These are phyloP conservation scores for Ardeotis arabs DNA, from an alignment of 2,113 vertebrate species.

Conservation along the genomic window DNA sequence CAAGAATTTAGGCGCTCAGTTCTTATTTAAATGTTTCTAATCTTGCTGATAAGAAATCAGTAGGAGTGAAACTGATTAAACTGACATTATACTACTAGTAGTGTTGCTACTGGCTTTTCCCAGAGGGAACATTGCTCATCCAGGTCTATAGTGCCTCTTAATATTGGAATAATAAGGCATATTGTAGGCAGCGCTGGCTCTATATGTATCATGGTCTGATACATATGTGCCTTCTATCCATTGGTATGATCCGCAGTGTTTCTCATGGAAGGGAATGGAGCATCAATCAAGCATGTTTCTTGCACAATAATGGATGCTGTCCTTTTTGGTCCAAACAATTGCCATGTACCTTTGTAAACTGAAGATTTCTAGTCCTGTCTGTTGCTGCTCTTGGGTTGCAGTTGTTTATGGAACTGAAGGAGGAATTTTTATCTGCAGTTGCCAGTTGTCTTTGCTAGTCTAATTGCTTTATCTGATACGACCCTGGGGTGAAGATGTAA, in stretches of 20 bases:
- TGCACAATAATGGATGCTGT: not conserved
- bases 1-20: not conserved
- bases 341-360: not conserved
- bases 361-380: not conserved
- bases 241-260: not conserved
- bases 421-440: not conserved
- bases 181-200: not conserved
- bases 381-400: not conserved
- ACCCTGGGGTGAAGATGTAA: not conserved
- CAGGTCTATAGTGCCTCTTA: fast-evolving
- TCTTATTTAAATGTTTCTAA: not conserved
- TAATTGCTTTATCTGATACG: not conserved
- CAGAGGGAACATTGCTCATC: not conserved
- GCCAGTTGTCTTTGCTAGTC: not conserved
- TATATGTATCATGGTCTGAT: fast-evolving
- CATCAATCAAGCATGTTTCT: not conserved
- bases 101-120: not conserved
- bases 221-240: not conserved
- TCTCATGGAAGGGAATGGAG: not conserved
- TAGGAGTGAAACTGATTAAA: not conserved
- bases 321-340: not conserved
- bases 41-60: not conserved
- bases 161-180: not conserved
- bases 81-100: not conserved
- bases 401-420: not conserved